Evolutionary conservation across 2,888 invertebrate species (phyloP), one percentile per base, ranked within the genome.

Genomic region (Apomyelois bistriatella): DNA sequence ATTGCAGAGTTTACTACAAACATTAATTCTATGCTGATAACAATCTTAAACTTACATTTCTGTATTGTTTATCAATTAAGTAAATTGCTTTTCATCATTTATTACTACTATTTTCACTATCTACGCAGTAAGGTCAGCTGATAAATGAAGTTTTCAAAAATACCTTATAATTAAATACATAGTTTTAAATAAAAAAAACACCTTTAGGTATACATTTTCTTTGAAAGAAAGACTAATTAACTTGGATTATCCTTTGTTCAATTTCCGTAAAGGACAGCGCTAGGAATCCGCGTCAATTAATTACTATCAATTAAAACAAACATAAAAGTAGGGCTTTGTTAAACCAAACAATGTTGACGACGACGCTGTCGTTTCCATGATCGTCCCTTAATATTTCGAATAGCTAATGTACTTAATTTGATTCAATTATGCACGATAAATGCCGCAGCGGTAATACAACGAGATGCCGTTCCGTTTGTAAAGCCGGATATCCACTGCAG

Each of bases 1-100:
- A 64, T 66, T 62, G 63, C 59, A 60, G 58, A 58, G 59, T 54
- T 61, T 60, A 58, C 58, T 57, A 61, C 54, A 53, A 50, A 52
- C 58, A 49, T 58, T 55, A 60, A 52, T 63, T 66, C 60, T 59
- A 48, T 41, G n/a, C 10, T 48, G 37, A 52, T 54, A 55, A 54
- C 57, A 60, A 43, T 43, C 43, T 52, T 42, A 43, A 13, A 13
- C 17, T 36, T 17, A 52, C 53, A 56, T 52, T 53, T 42, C 22
- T 22, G 16, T 12, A 52, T 30, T 8, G 13, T 41, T 41, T 32
- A 22, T 3, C 12, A 9, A 37, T 36, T 46, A 16, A 32, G 9
- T 17, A 7, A 38, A 38, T 38, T 6, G 36, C 12, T 49, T 40
- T 9, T 40, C 46, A 4, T 15, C 22, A 5, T 22, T 3, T 3